Base-by-base conservation (phyloP, 2,113 vertebrate genomes). In the Ranitomeya variabilis region DNA sequence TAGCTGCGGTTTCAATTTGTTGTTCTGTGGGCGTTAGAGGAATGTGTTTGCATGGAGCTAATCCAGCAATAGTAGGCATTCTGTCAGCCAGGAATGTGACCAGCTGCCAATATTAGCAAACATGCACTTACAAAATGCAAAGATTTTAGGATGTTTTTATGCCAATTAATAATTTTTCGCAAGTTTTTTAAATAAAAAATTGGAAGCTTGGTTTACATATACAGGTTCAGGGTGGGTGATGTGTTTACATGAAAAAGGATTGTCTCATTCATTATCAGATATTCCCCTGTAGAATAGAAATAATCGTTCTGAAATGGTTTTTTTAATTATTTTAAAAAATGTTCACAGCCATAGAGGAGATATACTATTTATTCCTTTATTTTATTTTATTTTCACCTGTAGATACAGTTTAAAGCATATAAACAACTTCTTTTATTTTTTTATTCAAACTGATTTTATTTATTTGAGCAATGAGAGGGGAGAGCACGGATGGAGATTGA, bases 11-110 rank as follows among this genome's bases (percentile, higher is more conserved):
- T 73, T 74, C 76, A 76, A 77, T 77, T 55, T 80, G 66, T 86
- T 37, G n/a, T 76, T 86, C 54, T 81, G 86, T 81, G 86, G 86
- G 77, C 59, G 78, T 71, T 45, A 23, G 13, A 86, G 60, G 23
- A 87, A 82, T 87, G 86, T 81, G 66, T 10, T 73, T 54, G 26
- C 31, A 23, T 87, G 86, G 66, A 80, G 45, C 45, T 21, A 71
- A 87, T 69, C 79, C 86, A 87, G 52, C 31, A 60, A 78, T 59
- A 57, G 82, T 84, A 78, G 80, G 87, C 69, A 79, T 74, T 60
- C 60, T 78, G 54, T 66, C 51, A 67, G 60, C 59, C 21, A 85
- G 81, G 73, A 78, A 87, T 87, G 86, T 73, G 86, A 73, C 37
- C 78, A 73, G 86, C 86, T 87, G 79, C 16, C 79, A 60, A 62